Percentiles rank a stretch among this genome's conserved stretches.
Evolutionary conservation across 2,888 invertebrate genomes (phyloP).

Genomic region (Zaprionus lineosus): DNA sequence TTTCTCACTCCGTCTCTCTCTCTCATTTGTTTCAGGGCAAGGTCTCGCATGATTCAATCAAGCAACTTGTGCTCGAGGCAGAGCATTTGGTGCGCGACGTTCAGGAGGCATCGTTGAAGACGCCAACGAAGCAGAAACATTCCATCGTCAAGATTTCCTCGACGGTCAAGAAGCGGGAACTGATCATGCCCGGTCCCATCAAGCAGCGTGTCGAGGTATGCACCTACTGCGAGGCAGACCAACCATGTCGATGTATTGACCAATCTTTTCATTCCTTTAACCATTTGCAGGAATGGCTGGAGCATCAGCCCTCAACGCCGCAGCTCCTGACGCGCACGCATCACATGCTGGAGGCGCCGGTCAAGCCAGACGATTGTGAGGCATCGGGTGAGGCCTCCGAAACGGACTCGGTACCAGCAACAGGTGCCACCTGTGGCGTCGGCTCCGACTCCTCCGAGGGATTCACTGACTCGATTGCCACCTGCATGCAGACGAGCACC

Average conservation of each 20-base stretch:
- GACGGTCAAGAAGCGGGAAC: slow-evolving; percentile 82
- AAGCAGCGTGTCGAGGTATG: slow-evolving; percentile 82
- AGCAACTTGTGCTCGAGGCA: slow-evolving; percentile 90
- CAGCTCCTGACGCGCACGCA: slow-evolving; percentile 55
- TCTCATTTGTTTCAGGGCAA: slow-evolving; percentile 64
- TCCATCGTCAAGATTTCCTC: slow-evolving; percentile 80
- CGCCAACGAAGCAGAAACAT: slow-evolving; percentile 81
- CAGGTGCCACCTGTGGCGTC: slow-evolving; percentile 77
- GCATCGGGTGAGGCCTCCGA: slow-evolving; percentile 94
- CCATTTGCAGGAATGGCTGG: slow-evolving; percentile 81
- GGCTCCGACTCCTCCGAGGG: slow-evolving; percentile 91
- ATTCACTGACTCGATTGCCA: slow-evolving; percentile 88
- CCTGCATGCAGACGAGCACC: slow-evolving; percentile 85
- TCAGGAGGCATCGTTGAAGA: slow-evolving; percentile 80
- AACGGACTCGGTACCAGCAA: slow-evolving; percentile 84
- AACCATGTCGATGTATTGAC: too few species aligned
- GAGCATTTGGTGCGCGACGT: slow-evolving; percentile 89
- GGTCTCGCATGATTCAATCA: slow-evolving; percentile 86
- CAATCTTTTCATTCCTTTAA: background rate
- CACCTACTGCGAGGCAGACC: too few species aligned
- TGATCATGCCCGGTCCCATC: slow-evolving; percentile 80
- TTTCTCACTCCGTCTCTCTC: slow-evolving; percentile 12
- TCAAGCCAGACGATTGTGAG: slow-evolving; percentile 86
- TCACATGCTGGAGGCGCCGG: slow-evolving; percentile 39
- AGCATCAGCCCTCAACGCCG: slow-evolving; percentile 80